These are phyloP conservation scores for Eulemur coronatus DNA, from an alignment of 2,797 vertebrate genomes.

Conservation along the genomic window DNA sequence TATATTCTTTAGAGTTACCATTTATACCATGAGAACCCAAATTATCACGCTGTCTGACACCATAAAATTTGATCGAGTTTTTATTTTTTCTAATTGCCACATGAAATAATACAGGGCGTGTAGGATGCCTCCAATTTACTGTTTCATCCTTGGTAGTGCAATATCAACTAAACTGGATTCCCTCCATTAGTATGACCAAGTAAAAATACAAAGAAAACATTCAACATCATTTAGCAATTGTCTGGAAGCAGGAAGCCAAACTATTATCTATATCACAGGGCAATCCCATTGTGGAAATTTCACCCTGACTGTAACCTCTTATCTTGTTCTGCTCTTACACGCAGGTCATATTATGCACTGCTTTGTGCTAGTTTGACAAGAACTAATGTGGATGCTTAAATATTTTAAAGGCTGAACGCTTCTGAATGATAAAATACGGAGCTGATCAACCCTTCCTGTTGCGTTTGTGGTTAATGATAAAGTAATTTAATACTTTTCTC, in stretches of 20 bases:
- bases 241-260: slow-evolving; percentile 58
- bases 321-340: slow-evolving; percentile 86
- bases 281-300: slow-evolving; percentile 78
- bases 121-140: background rate
- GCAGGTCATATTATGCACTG: slow-evolving; percentile 85
- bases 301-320: slow-evolving; percentile 80
- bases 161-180: background rate
- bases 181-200: slow-evolving; percentile 57
- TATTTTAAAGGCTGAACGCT: slow-evolving; percentile 88
- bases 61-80: slow-evolving; percentile 54
- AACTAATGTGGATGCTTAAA: slow-evolving; percentile 90
- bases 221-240: slow-evolving; percentile 56
- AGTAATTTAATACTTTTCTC: slow-evolving; percentile 74
- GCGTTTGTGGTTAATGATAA: slow-evolving; percentile 84
- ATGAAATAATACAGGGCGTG: background rate
- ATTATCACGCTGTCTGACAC: background rate
- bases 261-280: slow-evolving; percentile 75
- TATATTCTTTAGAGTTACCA: slow-evolving; percentile 42
- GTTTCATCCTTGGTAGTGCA: background rate
- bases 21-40: slow-evolving; percentile 17
- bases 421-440: slow-evolving; percentile 87
- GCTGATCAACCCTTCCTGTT: slow-evolving; percentile 83
- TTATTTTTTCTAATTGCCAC: slow-evolving; percentile 17
- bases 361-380: slow-evolving; percentile 87
- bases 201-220: slow-evolving; percentile 65